Conservation (phyloP, 2,888 invertebrate species). For the Caenorhabditis afra region DNA sequence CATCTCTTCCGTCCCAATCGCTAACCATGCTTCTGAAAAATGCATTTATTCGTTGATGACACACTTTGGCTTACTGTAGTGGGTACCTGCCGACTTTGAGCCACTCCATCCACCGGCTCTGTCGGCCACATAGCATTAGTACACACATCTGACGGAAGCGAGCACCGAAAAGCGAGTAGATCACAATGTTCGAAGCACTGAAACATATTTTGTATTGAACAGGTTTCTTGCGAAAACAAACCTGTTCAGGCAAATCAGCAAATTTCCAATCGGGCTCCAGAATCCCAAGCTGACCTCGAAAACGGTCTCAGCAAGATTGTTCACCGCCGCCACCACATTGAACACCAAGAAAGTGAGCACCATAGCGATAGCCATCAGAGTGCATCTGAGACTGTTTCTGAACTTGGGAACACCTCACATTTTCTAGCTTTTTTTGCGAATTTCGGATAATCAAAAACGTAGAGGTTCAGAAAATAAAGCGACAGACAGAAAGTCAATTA, state of each 20-base stretch:
- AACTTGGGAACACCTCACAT: constrained; percentile 30
- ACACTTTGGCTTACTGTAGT: constrained; percentile 16
- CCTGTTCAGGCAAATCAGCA: constrained; percentile 79
- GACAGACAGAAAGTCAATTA: constrained; percentile 10
- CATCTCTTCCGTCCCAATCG: constrained; percentile 65
- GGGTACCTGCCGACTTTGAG: constrained; percentile 65
- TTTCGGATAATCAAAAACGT: constrained; percentile 34
- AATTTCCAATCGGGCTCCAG: constrained; percentile 71
- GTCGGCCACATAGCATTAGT: constrained; percentile 72
- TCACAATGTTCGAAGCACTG: constrained; percentile 79
- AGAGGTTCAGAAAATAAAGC: constrained; percentile 25
- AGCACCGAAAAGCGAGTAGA: constrained; percentile 79
- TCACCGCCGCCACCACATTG: constrained; percentile 71
- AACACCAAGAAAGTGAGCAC: constrained; percentile 75
- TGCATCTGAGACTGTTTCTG: constrained; percentile 71
- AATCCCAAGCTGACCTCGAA: constrained; percentile 63
- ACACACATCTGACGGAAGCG: constrained; percentile 77
- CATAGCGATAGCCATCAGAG: constrained; percentile 79
- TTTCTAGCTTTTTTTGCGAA: constrained; percentile 38
- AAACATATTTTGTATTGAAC: too few relatives aligned
- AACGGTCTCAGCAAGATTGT: constrained; percentile 73
- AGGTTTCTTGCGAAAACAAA: constrained; percentile 31
- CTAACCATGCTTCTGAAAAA: constrained; percentile 62
- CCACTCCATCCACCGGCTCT: constrained; percentile 69
- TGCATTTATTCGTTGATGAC: too few relatives aligned